Evolutionary conservation across 2,797 vertebrate species (phyloP).

Genomic region (Botia almorhae): DNA sequence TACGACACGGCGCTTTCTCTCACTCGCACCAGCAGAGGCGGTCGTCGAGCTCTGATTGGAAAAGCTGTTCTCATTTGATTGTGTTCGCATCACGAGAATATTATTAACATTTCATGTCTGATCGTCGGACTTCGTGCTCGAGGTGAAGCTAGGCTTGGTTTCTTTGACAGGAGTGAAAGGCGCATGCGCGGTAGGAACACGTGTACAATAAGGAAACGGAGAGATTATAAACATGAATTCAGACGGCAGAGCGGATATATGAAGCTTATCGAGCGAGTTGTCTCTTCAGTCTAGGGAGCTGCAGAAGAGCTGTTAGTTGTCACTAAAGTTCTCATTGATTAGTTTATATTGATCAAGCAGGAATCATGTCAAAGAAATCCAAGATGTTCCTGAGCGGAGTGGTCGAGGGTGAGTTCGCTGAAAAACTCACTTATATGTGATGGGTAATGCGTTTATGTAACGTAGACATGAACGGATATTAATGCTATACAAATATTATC

Average conservation of each 20-base stretch:
- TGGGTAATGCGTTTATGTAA: no score
- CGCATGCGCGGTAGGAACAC: conserved; percentile 32
- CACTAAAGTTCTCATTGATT: no score
- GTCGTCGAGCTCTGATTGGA: no score
- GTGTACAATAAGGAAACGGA: conserved; percentile 18
- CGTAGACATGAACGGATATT: no score
- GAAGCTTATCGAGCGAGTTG: not conserved
- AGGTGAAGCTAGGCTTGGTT: not conserved
- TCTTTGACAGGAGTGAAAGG: not conserved
- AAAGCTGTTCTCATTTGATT: no score
- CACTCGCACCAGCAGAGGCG: no score
- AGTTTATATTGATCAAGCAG: no score
- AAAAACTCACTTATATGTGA: not conserved
- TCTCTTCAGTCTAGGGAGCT: not conserved
- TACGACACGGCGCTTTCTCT: no score
- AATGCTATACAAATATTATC: not conserved
- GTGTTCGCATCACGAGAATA: no score
- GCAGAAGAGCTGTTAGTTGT: not conserved
- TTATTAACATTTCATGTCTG: no score
- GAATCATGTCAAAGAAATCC: conserved; percentile 61
- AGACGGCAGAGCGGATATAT: not conserved
- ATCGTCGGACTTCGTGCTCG: no score
- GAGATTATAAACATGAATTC: conserved; percentile 26
- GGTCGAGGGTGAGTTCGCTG: conserved; percentile 87
- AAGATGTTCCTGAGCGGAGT: conserved; percentile 88